phyloP scores from a whole-genome alignment of 2,113 vertebrate genomes.

The Apistogramma diplotaenia region DNA sequence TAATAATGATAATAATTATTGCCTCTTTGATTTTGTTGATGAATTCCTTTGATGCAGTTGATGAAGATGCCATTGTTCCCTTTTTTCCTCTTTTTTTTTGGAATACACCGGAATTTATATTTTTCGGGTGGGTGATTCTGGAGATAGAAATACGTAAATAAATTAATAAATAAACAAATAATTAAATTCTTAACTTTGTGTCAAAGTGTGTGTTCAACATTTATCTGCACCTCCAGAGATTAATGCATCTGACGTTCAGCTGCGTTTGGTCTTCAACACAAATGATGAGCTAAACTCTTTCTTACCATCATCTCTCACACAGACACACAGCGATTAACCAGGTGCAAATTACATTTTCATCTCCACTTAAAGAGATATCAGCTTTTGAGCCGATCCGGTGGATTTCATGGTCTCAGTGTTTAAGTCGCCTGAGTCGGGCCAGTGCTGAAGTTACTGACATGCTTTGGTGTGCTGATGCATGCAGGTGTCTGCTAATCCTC shows the following conservation, averaged over 20 bases:
- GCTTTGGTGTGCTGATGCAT: not conserved
- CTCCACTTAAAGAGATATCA: too few relatives aligned
- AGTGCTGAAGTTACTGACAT: not conserved
- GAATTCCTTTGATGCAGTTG: slow-evolving; percentile 74
- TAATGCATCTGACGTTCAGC: not conserved
- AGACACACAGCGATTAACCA: not conserved
- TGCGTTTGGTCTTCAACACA: not conserved
- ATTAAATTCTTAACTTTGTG: slow-evolving; percentile 74
- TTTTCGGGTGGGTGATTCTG: slow-evolving; percentile 80
- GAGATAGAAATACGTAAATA: slow-evolving; percentile 80
- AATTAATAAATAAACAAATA: slow-evolving; percentile 80
- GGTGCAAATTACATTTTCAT: not conserved
- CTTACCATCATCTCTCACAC: not conserved
- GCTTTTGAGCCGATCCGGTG: not conserved
- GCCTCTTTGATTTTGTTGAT: slow-evolving; percentile 76
- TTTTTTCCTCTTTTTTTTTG: slow-evolving; percentile 31
- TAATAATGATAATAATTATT: slow-evolving; percentile 80
- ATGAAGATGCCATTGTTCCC: slow-evolving; percentile 71
- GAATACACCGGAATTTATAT: slow-evolving; percentile 82
- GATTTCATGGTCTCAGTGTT: not conserved
- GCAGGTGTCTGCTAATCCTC: not conserved
- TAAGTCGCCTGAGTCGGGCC: not conserved
- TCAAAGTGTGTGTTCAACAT: slow-evolving; percentile 38
- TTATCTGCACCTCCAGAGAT: not conserved
- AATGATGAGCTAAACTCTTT: not conserved